Conservation (phyloP, 2,113 vertebrate genomes). For the Ifrita kowaldi region DNA sequence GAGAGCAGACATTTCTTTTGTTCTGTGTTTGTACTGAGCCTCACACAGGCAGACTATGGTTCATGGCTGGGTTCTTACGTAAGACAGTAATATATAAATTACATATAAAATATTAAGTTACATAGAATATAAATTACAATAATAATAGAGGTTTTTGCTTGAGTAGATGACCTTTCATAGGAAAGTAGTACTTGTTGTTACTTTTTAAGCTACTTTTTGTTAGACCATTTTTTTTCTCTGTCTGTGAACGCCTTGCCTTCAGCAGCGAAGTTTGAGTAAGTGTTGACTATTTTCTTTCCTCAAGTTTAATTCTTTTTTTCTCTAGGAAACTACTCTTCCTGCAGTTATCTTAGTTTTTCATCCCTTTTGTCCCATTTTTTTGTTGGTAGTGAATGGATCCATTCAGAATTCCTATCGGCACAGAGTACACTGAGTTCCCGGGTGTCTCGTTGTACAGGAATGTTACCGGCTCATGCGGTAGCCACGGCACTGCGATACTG, state of each 20-base stretch:
- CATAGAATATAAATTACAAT: neutral
- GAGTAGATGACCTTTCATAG: neutral
- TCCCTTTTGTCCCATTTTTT: neutral
- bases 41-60: neutral
- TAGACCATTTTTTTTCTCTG: neutral
- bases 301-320: neutral
- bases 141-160: neutral
- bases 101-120: neutral
- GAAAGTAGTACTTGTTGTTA: neutral
- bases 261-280: neutral
- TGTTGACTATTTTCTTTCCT: neutral
- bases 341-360: neutral
- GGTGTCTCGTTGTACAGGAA: conserved; percentile 14
- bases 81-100: neutral
- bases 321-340: neutral
- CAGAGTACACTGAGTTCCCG: conserved; percentile 25
- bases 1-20: neutral
- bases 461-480: conserved; percentile 76
- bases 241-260: neutral
- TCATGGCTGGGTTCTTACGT: neutral
- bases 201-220: neutral
- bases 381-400: conserved; percentile 78
- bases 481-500: conserved; percentile 79
- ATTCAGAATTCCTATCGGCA: conserved; percentile 69
- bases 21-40: neutral